Conservation (phyloP, 2,797 vertebrate species). For the Heteromormyrus szaboi region DNA sequence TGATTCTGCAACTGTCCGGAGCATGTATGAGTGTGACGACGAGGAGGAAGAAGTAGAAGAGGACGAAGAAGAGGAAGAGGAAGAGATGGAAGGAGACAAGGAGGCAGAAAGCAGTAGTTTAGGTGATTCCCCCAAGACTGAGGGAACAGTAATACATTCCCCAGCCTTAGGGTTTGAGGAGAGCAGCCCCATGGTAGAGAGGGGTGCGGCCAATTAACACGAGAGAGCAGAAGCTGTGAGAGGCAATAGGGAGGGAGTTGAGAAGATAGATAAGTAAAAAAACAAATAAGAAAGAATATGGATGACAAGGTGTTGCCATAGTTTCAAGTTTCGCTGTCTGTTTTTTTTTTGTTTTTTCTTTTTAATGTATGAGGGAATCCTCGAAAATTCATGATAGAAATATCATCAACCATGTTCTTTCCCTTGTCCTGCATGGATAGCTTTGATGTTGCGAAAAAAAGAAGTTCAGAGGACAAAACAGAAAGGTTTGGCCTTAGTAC, state of each 20-base stretch:
- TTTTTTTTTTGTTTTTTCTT: neutral
- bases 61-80: slow-evolving; percentile 33
- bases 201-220: slow-evolving; percentile 46
- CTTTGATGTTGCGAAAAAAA: neutral
- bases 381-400: neutral
- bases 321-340: slow-evolving; percentile 22
- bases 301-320: slow-evolving; percentile 24
- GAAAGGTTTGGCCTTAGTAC: neutral
- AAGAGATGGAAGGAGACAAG: slow-evolving; percentile 21
- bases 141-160: slow-evolving; percentile 41
- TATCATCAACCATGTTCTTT: neutral
- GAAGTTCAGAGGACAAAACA: neutral
- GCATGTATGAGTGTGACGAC: slow-evolving; percentile 20
- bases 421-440: neutral
- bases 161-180: slow-evolving; percentile 36
- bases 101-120: slow-evolving; percentile 43
- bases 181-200: slow-evolving; percentile 41
- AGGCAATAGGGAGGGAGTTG: slow-evolving; percentile 24
- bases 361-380: neutral
- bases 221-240: slow-evolving; percentile 10
- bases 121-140: slow-evolving; percentile 44
- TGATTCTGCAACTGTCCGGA: slow-evolving; percentile 36
- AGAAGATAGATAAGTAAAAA: slow-evolving; percentile 24
- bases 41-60: slow-evolving; percentile 36
- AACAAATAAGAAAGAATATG: slow-evolving; percentile 23